A percentile compares a stretch with the other conserved stretches of the same genome.
Evolutionary conservation across 2,797 vertebrate species (phyloP).

Genomic region (Euphonia xanthogaster): DNA sequence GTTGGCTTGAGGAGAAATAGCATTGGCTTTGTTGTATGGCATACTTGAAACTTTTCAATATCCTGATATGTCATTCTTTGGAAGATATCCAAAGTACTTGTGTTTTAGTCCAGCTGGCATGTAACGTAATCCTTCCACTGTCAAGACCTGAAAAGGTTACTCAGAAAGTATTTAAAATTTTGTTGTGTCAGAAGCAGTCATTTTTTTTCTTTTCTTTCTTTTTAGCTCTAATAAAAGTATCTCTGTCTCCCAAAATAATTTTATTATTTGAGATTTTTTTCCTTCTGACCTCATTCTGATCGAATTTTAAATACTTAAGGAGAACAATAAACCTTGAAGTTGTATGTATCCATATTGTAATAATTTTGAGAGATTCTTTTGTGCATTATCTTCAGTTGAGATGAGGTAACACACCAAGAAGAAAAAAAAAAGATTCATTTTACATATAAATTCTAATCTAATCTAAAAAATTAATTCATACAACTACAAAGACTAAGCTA

Average conservation of each 20-base stretch:
- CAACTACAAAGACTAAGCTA: background rate
- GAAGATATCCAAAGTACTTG: background rate
- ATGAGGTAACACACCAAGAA: background rate
- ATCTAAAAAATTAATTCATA: background rate
- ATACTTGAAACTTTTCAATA: background rate
- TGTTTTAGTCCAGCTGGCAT: background rate
- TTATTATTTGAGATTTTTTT: background rate
- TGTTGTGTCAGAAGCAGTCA: background rate
- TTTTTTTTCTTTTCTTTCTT: background rate
- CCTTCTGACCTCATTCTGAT: background rate
- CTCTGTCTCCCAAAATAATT: background rate
- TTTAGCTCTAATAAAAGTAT: background rate
- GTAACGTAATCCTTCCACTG: background rate
- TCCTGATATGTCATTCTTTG: background rate
- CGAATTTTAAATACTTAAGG: background rate
- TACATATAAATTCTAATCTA: background rate
- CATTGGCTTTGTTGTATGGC: background rate
- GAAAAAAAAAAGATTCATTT: background rate
- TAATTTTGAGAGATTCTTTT: background rate
- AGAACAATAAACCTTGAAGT: background rate
- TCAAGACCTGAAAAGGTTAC: background rate
- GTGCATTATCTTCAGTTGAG: background rate
- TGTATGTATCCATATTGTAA: background rate
- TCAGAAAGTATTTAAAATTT: background rate
- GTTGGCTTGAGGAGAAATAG: background rate